A percentile compares a stretch with the other conserved stretches of the same genome.
Conservation (phyloP, 2,113 vertebrate species). For the Thermophis baileyi region DNA sequence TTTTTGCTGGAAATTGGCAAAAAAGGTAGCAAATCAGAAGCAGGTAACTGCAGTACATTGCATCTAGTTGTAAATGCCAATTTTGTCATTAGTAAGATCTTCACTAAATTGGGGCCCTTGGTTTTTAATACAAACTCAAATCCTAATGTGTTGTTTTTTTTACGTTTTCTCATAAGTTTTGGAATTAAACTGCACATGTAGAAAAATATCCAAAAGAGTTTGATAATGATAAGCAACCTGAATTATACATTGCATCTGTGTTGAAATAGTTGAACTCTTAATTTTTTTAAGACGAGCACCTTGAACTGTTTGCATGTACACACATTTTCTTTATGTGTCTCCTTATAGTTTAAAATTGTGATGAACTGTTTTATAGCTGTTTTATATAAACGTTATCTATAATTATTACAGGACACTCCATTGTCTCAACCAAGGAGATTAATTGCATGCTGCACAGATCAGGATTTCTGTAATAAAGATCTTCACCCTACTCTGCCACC, state of each 20-base stretch:
- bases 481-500: slow-evolving; percentile 89
- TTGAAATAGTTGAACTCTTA: neutral
- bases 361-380: neutral
- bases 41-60: neutral
- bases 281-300: neutral
- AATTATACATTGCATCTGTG: neutral
- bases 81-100: neutral
- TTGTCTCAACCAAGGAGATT: slow-evolving; percentile 82
- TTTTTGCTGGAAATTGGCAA: neutral
- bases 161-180: neutral
- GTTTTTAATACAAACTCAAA: neutral
- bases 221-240: neutral
- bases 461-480: slow-evolving; percentile 91
- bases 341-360: neutral
- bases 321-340: neutral
- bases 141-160: neutral
- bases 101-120: neutral
- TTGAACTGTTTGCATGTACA: neutral
- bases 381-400: neutral
- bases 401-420: slow-evolving; percentile 78
- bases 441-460: slow-evolving; percentile 90
- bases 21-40: neutral
- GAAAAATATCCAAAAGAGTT: neutral
- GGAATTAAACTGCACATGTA: neutral
- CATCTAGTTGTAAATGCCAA: neutral